Evolutionary conservation across 2,888 invertebrate genomes (phyloP), one percentile per base, ranked within the genome.

Genomic region (Agrotis clavis): DNA sequence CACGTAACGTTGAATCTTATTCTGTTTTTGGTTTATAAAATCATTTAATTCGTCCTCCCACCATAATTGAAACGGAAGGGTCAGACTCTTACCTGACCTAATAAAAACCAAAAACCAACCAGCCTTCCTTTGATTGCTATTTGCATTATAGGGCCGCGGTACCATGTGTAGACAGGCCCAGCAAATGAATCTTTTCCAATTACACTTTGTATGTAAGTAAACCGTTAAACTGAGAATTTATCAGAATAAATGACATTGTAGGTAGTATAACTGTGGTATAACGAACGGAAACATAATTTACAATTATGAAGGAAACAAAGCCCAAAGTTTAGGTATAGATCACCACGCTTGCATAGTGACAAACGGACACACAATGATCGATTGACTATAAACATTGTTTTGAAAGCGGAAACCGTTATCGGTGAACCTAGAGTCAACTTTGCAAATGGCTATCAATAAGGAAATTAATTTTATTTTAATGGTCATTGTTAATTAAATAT

Each of bases 321-420:
- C 47, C 74, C 53, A 60, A 35, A 67, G 86, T 85, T 81, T 74
- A n/a, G n/a, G n/a, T n/a, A 85, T 71, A 83, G 71, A 76, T 73
- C 57, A 71, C 74, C 73, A 79, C 67, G 77, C 74, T 77, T 64
- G 56, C 74, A 54, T 63, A 71, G 74, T 68, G 74, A 77, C 77
- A 76, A 74, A 74, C 65, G 62, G 73, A 85, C 83, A 82, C 79
- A 81, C 82, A 82, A 84, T 83, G 82, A 86, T 82, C 74, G 74
- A 81, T 81, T 83, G 77, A 77, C 77, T 67, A 76, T 67, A 68
- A 76, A 83, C 80, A 81, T 71, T 81, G 83, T 86, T 84, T 74
- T 82, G 76, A 77, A 82, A 82, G 62, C 84, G 81, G 83, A 88
- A 69, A 70, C 71, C 9, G 75, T 64, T 88, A 87, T 88, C 81